These are phyloP conservation scores for Alauda arvensis DNA, from an alignment of 2,797 vertebrate species.

Conservation along the genomic window DNA sequence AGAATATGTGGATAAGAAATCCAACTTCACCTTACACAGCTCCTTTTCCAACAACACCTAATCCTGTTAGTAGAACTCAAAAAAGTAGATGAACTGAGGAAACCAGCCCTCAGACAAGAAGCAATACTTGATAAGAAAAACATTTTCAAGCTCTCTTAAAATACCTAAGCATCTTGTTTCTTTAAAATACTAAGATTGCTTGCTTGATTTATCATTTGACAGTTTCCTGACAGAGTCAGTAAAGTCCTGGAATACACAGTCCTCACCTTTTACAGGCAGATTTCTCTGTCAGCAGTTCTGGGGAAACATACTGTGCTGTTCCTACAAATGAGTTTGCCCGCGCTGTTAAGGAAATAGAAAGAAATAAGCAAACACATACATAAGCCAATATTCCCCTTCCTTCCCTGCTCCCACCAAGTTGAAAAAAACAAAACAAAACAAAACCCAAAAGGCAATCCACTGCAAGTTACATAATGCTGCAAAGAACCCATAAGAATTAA, in stretches of 20 bases:
- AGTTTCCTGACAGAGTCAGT: not conserved
- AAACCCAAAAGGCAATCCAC: not conserved
- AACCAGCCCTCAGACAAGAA: not conserved
- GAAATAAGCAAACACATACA: not conserved
- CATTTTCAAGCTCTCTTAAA: not conserved
- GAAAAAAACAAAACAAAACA: not conserved
- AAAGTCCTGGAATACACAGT: not conserved
- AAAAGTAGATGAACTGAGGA: not conserved
- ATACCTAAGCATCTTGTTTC: not conserved
- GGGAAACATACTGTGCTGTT: conserved; percentile 97
- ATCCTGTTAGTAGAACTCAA: not conserved
- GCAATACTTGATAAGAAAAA: not conserved
- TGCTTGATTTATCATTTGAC: not conserved
- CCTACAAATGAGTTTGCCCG: conserved; percentile 98
- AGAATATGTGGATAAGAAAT: not conserved
- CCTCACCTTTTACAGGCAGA: conserved; percentile 96
- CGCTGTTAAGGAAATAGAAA: conserved; percentile 71
- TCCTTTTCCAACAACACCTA: not conserved
- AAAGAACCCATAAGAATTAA: not conserved
- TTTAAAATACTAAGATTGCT: not conserved
- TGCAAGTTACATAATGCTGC: not conserved
- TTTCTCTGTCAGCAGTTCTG: conserved; percentile 96
- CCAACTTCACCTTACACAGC: not conserved
- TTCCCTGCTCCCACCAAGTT: too few species aligned
- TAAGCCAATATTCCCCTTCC: not conserved